A percentile compares a stretch with the other conserved stretches of the same genome.
Evolutionary conservation across 2,797 vertebrate species (phyloP).

Genomic region (Pseudopleuronectes americanus): DNA sequence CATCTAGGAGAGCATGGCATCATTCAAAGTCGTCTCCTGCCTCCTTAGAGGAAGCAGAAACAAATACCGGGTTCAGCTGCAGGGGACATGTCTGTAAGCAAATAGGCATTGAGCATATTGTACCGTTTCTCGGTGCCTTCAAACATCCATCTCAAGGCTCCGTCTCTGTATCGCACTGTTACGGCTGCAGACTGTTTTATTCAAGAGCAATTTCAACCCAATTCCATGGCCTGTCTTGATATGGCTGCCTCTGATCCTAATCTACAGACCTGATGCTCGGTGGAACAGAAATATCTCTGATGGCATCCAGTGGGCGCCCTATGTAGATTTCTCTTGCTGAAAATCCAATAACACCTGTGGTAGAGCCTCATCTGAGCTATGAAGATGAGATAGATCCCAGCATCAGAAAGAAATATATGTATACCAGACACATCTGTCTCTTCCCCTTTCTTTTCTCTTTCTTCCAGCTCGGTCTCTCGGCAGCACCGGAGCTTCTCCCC

Average conservation of each 20-base stretch:
- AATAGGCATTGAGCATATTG: conserved; percentile 19
- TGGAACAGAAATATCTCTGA: conserved; percentile 48
- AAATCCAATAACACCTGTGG: conserved; percentile 35
- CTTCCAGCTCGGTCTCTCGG: conserved; percentile 2
- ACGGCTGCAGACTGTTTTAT: conserved; percentile 53
- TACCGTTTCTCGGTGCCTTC: conserved; percentile 5
- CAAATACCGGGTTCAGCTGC: conserved; percentile 9
- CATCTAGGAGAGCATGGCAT: background rate
- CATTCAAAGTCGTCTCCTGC: background rate
- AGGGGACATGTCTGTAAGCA: background rate
- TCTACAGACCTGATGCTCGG: conserved; percentile 42
- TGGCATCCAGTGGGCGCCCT: conserved; percentile 36
- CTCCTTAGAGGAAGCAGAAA: background rate
- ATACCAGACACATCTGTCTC: conserved; percentile 15
- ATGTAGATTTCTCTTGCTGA: conserved; percentile 22
- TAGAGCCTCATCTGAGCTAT: conserved; percentile 34
- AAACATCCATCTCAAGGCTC: conserved; percentile 42
- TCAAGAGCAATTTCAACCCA: conserved; percentile 64
- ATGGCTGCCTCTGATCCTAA: conserved; percentile 54
- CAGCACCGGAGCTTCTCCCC: conserved; percentile 25
- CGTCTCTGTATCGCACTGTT: conserved; percentile 31
- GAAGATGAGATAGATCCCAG: conserved; percentile 42
- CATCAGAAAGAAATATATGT: conserved; percentile 22
- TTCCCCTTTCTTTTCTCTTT: background rate
- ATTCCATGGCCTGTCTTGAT: conserved; percentile 61